Evolutionary conservation across 1,140 invertebrate genomes (phyloP).

Genomic region (Periplaneta americana): DNA sequence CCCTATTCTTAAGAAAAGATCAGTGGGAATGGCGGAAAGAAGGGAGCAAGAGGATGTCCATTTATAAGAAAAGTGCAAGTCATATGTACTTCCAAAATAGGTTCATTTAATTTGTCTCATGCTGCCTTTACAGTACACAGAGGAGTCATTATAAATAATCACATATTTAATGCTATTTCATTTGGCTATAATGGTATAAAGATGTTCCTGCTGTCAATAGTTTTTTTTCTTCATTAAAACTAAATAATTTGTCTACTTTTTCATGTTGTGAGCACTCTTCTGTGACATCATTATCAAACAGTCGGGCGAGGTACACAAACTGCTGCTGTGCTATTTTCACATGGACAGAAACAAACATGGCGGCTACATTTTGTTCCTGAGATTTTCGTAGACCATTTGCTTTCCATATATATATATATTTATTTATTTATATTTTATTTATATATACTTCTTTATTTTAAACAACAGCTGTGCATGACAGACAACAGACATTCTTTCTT

Average conservation of each 20-base stretch:
- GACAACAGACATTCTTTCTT: background rate
- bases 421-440: too few species aligned
- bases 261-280: constrained; percentile 7
- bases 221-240: constrained; percentile 2
- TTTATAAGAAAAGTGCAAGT: background rate
- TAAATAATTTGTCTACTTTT: constrained; percentile 1
- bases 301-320: constrained; percentile 1
- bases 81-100: constrained; percentile 14
- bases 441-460: too few species aligned
- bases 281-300: constrained; percentile 9
- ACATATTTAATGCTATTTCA: constrained; percentile 1
- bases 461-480: constrained; percentile 2
- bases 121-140: constrained; percentile 7
- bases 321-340: background rate
- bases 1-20: too few species aligned
- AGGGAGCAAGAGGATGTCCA: too few species aligned
- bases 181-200: constrained; percentile 11
- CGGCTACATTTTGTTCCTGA: constrained; percentile 13
- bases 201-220: background rate
- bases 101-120: constrained; percentile 12
- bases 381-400: constrained; percentile 13
- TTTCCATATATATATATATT: constrained; percentile 2
- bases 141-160: constrained; percentile 4
- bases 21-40: too few species aligned
- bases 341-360: constrained; percentile 12